Evolutionary conservation across 2,888 invertebrate species (phyloP), one percentile per base, ranked within the genome.

Genomic region (Dryobotodes eremita): DNA sequence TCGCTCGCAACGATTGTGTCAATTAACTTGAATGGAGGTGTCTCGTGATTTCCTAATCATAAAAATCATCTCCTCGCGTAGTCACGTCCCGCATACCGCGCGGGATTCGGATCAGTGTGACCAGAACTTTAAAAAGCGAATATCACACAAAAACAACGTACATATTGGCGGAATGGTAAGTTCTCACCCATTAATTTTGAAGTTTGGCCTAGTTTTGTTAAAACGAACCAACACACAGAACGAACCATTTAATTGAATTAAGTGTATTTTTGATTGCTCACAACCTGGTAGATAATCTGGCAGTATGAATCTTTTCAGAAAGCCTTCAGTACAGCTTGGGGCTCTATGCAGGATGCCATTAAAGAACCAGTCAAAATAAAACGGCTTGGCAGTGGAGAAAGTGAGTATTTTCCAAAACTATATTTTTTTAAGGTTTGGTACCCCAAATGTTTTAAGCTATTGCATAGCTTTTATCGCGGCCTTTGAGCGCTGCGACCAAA

Each of bases 241-340:
- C 20, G 1, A 23, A 69, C 23, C 20, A 20, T 20, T n/a, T 48
- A 1, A 31, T 17, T 31, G 5, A 26, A 72, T 71, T 31, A 48
- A 48, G 11, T 7, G 1, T 11, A 46, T 31, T 57, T 20, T 59
- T n/a, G 10, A 42, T 31, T n/a, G 26, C 31, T 26, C 13, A 71
- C 36, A 31, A 15, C 6, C 11, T 61, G 10, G 57, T 68, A 55
- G 53, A 53, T 79, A 82, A 68, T 59, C 42, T 13, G 5, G 65
- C 50, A 68, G 62, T 73, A 17, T 20, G 31, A n/a, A 53, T 64
- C n/a, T 20, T 91, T 90, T 53, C 89, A 94, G 94, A 84, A 75
- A 55, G 86, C 90, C 10, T 72, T 94, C 10, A 76, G 50, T 2
- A 75, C 42, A 8, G 88, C 90, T 6, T 95, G 94, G 94, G 57